Percentiles rank a stretch among this genome's conserved stretches.
phyloP scores from a whole-genome alignment of 2,113 vertebrate species.

The Gymnobelideus leadbeateri region DNA sequence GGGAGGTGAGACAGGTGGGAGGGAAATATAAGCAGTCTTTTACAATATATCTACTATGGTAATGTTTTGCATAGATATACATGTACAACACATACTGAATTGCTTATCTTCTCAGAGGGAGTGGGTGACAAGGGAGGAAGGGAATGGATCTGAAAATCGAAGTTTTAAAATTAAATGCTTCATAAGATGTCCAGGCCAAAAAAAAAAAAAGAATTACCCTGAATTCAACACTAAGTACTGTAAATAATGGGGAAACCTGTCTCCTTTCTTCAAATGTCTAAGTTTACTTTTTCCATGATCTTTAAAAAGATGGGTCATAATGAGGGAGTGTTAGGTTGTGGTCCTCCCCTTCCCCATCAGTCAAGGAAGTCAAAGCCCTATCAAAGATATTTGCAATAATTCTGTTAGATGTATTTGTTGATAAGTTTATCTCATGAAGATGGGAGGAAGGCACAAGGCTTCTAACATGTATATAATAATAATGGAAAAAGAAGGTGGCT shows the following conservation, averaged over 20 bases:
- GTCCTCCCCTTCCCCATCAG: background rate
- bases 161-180: no score
- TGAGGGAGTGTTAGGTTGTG: background rate
- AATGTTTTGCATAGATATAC: no score
- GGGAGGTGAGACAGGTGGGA: no score
- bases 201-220: no score
- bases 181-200: no score
- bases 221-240: background rate
- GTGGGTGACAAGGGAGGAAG: no score
- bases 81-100: no score
- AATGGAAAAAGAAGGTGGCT: background rate
- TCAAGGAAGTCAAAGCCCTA: background rate
- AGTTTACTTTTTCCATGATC: background rate
- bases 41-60: no score
- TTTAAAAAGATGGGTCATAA: background rate
- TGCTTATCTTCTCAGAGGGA: no score
- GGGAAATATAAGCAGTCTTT: no score
- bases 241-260: background rate
- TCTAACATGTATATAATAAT: background rate
- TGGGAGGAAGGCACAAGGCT: background rate
- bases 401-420: background rate
- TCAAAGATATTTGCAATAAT: background rate
- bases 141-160: no score
- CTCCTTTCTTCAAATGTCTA: background rate
- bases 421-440: background rate